phyloP scores from a whole-genome alignment of 2,888 invertebrate genomes.

The Ypsolopha sequella region DNA sequence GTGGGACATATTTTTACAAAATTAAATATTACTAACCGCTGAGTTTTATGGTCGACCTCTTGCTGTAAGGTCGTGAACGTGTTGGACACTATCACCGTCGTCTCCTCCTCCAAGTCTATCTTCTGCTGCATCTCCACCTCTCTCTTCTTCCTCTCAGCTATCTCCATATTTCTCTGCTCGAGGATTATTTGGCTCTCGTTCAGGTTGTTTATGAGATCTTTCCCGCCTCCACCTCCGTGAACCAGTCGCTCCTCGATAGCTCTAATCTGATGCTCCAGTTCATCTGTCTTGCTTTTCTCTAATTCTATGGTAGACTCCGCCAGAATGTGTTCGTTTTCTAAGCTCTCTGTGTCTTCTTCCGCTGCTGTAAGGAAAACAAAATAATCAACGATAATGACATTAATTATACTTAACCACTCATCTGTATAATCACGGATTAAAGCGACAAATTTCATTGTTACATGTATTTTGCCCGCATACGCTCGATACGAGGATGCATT shows the following conservation, averaged over 20 bases:
- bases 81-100: conserved; percentile 88
- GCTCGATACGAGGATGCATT: too few species aligned
- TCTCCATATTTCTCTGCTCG: conserved; percentile 84
- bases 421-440: too few species aligned
- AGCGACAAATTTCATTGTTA: too few species aligned
- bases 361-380: conserved; percentile 7
- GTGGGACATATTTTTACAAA: too few species aligned
- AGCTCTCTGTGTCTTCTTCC: conserved; percentile 47
- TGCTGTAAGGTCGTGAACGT: conserved; percentile 94
- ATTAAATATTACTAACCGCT: conserved; percentile 38
- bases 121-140: conserved; percentile 94
- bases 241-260: conserved; percentile 95
- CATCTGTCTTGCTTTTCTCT: conserved; percentile 79
- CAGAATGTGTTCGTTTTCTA: conserved; percentile 60
- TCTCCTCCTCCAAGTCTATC: conserved; percentile 94
- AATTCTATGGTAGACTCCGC: conserved; percentile 71
- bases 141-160: conserved; percentile 91
- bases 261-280: conserved; percentile 81
- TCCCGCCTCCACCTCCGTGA: conserved; percentile 77
- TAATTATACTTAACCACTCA: too few species aligned
- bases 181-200: conserved; percentile 93
- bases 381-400: too few species aligned
- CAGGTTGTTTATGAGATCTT: conserved; percentile 93
- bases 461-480: too few species aligned
- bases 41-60: conserved; percentile 96